Conservation (phyloP, 2,888 invertebrate species). For the Tipula unca region DNA sequence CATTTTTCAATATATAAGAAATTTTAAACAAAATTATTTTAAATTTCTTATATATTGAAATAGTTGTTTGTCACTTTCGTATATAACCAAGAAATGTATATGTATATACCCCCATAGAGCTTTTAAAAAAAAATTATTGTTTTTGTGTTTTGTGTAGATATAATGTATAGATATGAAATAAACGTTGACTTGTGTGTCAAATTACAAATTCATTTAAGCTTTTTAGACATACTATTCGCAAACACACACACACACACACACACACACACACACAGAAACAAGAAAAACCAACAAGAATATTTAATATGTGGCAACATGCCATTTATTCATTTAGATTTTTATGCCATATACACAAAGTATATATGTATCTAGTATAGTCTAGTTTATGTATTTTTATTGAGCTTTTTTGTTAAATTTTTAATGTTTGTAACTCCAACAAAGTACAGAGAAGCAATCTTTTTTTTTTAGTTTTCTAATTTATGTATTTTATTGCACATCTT, state of each 20-base stretch:
- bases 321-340: not conserved
- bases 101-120: not conserved
- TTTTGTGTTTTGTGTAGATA: not conserved
- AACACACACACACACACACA: not conserved
- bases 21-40: too few relatives aligned
- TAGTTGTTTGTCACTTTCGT: not conserved
- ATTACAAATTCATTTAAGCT: not conserved
- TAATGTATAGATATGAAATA: not conserved
- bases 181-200: not conserved
- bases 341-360: not conserved
- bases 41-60: not conserved
- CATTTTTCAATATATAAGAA: too few relatives aligned
- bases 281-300: not conserved
- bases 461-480: not conserved
- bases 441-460: not conserved
- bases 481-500: constrained; percentile 2
- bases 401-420: constrained; percentile 8
- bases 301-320: constrained; percentile 14
- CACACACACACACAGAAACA: not conserved
- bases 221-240: not conserved
- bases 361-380: not conserved
- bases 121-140: not conserved
- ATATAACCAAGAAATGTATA: not conserved
- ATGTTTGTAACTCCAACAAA: not conserved
- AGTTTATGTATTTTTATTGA: constrained; percentile 8